Conservation (phyloP, 1,140 invertebrate species). For the Diuraphis noxia region DNA sequence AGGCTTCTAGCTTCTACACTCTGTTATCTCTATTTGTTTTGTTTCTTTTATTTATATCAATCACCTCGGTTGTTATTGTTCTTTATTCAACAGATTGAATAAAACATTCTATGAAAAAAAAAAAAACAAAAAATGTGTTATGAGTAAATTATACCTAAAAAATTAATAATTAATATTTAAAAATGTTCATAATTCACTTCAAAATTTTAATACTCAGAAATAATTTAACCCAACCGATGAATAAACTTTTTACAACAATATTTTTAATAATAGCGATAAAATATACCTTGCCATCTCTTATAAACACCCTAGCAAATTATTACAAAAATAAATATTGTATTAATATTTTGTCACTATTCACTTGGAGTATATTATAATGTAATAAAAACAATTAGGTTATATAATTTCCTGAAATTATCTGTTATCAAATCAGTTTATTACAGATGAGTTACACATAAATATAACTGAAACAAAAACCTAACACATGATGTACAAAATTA, state of each 20-base stretch:
- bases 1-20: no score
- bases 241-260: neutral
- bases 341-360: neutral
- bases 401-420: slow-evolving; percentile 28
- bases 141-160: no score
- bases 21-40: no score
- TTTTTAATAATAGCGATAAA: neutral
- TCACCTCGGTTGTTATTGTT: no score
- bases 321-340: neutral
- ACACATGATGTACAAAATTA: slow-evolving; percentile 46
- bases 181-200: no score
- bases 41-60: no score
- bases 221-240: neutral
- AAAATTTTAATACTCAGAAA: neutral
- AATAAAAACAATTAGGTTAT: slow-evolving; percentile 28
- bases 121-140: no score
- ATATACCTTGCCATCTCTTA: neutral
- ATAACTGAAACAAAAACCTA: slow-evolving; percentile 50
- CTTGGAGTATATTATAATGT: neutral
- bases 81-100: no score
- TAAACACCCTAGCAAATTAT: neutral
- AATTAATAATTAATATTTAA: no score
- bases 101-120: no score
- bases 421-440: slow-evolving; percentile 51
- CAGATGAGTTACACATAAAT: slow-evolving; percentile 49